Evolutionary conservation across 1,140 invertebrate genomes (phyloP).

Genomic region (Temnothorax curvispinosus): DNA sequence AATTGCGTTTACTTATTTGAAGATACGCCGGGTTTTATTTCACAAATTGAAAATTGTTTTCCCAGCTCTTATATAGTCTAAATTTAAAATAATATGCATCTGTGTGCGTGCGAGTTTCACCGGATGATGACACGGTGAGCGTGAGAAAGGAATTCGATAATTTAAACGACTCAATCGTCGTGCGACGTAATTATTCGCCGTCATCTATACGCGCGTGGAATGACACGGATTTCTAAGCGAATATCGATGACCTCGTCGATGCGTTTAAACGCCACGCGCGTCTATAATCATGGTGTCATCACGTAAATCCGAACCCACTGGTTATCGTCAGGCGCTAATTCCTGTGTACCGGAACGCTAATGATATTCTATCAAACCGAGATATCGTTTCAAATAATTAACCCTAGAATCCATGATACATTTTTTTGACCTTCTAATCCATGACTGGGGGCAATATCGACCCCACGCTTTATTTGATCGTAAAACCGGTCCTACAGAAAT

Average conservation of each 20-base stretch:
- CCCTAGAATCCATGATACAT: no score
- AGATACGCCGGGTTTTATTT: slow-evolving; percentile 8
- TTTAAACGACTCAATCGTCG: neutral
- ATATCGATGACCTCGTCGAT: slow-evolving; percentile 49
- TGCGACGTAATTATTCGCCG: slow-evolving; percentile 29
- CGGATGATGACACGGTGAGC: neutral
- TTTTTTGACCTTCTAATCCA: no score
- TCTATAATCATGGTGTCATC: slow-evolving; percentile 57
- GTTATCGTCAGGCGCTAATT: slow-evolving; percentile 58
- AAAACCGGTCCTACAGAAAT: no score
- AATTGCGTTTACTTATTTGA: slow-evolving; percentile 2
- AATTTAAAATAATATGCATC: slow-evolving; percentile 22
- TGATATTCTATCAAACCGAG: slow-evolving; percentile 60
- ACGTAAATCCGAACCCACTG: slow-evolving; percentile 38
- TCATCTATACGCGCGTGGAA: slow-evolving; percentile 39
- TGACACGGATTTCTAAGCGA: slow-evolving; percentile 56
- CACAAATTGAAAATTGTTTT: slow-evolving; percentile 26
- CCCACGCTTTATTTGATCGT: no score
- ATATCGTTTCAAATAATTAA: slow-evolving; percentile 61
- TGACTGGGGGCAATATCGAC: no score
- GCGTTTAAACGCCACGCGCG: slow-evolving; percentile 48
- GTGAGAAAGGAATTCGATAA: slow-evolving; percentile 52
- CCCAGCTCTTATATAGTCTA: neutral
- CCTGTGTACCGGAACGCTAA: slow-evolving; percentile 47
- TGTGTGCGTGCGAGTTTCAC: neutral